Percentiles rank a stretch among this genome's conserved stretches.
Conservation (phyloP, 2,797 vertebrate species). For the Sternarchorhynchus goeldii region DNA sequence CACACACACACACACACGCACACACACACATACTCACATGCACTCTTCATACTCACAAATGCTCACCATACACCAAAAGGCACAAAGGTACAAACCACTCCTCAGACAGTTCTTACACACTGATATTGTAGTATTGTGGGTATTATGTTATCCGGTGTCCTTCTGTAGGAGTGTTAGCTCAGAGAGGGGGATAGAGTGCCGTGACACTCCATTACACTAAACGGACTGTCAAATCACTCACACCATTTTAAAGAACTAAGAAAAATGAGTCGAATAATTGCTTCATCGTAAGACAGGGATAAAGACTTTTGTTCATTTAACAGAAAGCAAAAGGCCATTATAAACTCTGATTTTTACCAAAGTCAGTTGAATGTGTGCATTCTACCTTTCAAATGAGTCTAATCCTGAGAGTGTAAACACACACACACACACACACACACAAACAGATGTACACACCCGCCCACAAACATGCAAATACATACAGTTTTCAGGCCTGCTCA, state of each 20-base stretch:
- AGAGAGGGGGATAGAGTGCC: background rate
- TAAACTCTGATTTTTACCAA: slow-evolving; percentile 14
- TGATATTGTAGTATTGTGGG: background rate
- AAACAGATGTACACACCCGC: slow-evolving; percentile 25
- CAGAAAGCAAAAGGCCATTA: slow-evolving; percentile 23
- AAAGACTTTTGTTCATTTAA: slow-evolving; percentile 11
- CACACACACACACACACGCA: too few relatives aligned
- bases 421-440: slow-evolving; percentile 46
- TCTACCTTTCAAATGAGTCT: slow-evolving; percentile 17
- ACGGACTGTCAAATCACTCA: background rate
- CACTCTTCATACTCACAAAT: background rate
- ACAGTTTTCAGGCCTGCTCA: background rate
- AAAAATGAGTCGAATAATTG: slow-evolving; percentile 14
- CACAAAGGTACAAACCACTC: background rate
- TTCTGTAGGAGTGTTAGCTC: too few relatives aligned
- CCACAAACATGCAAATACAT: slow-evolving; percentile 41
- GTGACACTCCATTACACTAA: background rate
- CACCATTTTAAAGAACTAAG: background rate
- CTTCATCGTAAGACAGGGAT: background rate
- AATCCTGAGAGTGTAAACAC: slow-evolving; percentile 26
- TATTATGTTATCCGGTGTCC: too few relatives aligned
- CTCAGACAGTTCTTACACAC: background rate
- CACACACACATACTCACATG: background rate
- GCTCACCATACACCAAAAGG: background rate
- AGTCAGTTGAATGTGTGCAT: slow-evolving; percentile 12